Evolutionary conservation across 2,888 invertebrate species (phyloP).

Genomic region (Meghimatium bilineatum): DNA sequence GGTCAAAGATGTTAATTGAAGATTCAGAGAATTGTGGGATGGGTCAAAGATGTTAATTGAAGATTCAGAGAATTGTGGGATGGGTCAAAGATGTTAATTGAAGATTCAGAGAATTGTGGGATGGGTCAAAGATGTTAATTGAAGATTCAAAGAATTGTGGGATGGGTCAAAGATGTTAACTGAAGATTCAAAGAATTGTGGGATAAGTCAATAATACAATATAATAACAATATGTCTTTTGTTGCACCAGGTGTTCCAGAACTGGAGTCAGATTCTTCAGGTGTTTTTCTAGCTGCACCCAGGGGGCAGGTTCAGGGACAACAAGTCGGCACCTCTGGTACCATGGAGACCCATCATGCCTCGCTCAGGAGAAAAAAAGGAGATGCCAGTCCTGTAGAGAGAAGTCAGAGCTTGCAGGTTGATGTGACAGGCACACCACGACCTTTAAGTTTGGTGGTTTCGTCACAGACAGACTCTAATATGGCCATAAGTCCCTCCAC

Average conservation of each 20-base stretch:
- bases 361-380: slow-evolving; percentile 79
- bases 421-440: slow-evolving; percentile 70
- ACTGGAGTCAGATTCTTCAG: slow-evolving; percentile 73
- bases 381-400: slow-evolving; percentile 78
- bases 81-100: too few relatives aligned
- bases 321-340: slow-evolving; percentile 51
- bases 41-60: too few relatives aligned
- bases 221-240: neutral
- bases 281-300: slow-evolving; percentile 67
- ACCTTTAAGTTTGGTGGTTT: slow-evolving; percentile 76
- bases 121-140: too few relatives aligned
- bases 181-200: too few relatives aligned
- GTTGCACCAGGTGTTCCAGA: slow-evolving; percentile 55
- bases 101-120: too few relatives aligned
- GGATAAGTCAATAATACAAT: too few relatives aligned
- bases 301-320: slow-evolving; percentile 54
- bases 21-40: too few relatives aligned
- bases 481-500: slow-evolving; percentile 47
- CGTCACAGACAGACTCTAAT: slow-evolving; percentile 74
- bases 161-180: too few relatives aligned
- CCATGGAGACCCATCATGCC: slow-evolving; percentile 78
- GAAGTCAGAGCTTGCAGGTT: slow-evolving; percentile 74
- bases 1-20: too few relatives aligned
- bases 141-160: too few relatives aligned
- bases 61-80: too few relatives aligned